Evolutionary conservation across 2,113 vertebrate genomes (phyloP).

Genomic region (Muntiacus muntjak): DNA sequence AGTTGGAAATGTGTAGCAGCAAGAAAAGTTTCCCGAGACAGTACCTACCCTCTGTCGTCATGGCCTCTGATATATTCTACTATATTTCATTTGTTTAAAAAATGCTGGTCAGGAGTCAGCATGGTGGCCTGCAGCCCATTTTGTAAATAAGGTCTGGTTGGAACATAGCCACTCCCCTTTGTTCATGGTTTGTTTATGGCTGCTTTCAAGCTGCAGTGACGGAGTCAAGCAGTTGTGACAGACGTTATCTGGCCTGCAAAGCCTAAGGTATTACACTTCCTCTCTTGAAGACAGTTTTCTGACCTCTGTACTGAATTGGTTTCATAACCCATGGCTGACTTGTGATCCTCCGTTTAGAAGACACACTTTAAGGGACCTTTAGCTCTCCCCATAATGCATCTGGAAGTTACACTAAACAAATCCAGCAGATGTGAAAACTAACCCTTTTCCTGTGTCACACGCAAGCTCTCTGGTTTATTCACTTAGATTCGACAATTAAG

Average conservation of each 20-base stretch:
- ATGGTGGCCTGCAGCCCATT: neutral
- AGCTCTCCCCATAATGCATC: neutral
- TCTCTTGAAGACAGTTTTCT: neutral
- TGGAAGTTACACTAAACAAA: neutral
- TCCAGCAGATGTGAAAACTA: neutral
- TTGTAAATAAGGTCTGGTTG: constrained; percentile 30
- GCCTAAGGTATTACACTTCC: neutral
- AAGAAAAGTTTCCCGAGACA: neutral
- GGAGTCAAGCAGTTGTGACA: neutral
- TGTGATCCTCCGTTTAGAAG: neutral
- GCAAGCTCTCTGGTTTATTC: neutral
- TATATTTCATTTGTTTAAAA: neutral
- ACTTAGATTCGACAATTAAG: neutral
- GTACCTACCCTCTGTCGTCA: neutral
- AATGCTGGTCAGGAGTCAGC: neutral
- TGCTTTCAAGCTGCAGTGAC: neutral
- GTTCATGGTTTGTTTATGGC: neutral
- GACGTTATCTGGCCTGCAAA: neutral
- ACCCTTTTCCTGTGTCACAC: neutral
- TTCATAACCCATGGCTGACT: neutral
- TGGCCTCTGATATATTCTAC: neutral
- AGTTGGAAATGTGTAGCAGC: neutral
- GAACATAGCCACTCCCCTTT: neutral
- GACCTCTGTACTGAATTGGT: neutral
- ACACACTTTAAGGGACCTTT: neutral